Evolutionary conservation across 2,797 vertebrate species (phyloP).

Genomic region (Forpus xanthops): DNA sequence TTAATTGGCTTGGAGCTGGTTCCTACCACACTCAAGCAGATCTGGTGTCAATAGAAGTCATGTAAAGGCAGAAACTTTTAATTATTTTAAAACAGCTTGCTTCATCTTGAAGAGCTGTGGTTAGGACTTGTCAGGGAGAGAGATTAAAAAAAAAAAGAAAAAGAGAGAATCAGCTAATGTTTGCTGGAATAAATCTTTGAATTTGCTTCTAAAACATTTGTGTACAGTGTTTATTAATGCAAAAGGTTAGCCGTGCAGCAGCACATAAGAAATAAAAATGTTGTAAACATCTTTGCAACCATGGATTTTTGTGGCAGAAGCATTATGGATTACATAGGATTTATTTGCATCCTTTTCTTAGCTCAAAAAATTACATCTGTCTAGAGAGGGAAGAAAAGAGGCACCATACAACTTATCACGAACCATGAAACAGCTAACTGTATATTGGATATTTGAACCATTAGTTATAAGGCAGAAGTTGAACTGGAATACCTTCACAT

Average conservation of each 20-base stretch:
- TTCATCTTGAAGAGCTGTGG: neutral
- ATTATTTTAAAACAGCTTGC: constrained; percentile 45
- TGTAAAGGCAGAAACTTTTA: constrained; percentile 54
- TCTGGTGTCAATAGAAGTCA: constrained; percentile 38
- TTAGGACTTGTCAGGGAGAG: neutral
- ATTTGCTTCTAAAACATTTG: neutral
- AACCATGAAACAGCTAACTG: neutral
- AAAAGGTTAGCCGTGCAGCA: neutral
- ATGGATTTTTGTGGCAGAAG: neutral
- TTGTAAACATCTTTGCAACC: neutral
- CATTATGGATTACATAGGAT: neutral
- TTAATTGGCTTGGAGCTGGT: constrained; percentile 51
- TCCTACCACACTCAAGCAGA: neutral
- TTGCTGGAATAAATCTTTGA: neutral
- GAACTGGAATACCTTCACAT: neutral
- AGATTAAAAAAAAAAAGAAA: neutral
- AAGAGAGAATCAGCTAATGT: neutral
- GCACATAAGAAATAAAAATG: neutral
- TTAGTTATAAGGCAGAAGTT: neutral
- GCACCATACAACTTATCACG: neutral
- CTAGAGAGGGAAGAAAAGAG: neutral
- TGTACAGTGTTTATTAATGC: neutral
- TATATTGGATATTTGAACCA: neutral
- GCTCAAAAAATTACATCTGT: neutral
- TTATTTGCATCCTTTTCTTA: neutral